Conservation (phyloP, 2,888 invertebrate genomes). For the Hoplodrina ambigua region DNA sequence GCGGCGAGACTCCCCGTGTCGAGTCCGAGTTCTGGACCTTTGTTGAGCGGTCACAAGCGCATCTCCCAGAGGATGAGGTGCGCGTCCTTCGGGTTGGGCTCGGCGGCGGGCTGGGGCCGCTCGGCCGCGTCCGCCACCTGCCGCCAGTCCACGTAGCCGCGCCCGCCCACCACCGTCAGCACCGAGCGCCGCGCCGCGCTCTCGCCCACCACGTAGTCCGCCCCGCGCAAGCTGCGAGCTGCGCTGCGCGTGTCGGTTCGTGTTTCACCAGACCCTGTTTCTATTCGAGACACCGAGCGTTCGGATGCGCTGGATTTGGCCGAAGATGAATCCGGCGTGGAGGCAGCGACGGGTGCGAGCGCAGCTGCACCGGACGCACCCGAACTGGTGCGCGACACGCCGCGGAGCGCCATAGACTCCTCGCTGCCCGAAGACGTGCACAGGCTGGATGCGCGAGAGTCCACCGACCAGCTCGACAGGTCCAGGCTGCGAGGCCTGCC, state of each 20-base stretch:
- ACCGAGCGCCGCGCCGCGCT: slow-evolving; percentile 93
- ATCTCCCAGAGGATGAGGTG: slow-evolving; percentile 97
- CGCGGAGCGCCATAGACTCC: slow-evolving; percentile 94
- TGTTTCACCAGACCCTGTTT: slow-evolving; percentile 71
- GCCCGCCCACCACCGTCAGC: slow-evolving; percentile 96
- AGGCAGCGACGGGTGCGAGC: slow-evolving; percentile 89
- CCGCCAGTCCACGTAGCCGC: slow-evolving; percentile 96
- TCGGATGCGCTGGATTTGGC: slow-evolving; percentile 83
- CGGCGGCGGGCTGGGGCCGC: slow-evolving; percentile 89
- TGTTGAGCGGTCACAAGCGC: slow-evolving; percentile 80
- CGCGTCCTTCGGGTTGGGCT: slow-evolving; percentile 95
- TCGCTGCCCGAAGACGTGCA: slow-evolving; percentile 97
- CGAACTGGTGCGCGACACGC: slow-evolving; percentile 94
- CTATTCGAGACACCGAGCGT: slow-evolving; percentile 81
- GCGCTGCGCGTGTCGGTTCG: slow-evolving; percentile 79
- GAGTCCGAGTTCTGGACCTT: neutral
- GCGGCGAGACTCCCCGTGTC: slow-evolving; percentile 27
- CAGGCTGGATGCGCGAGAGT: slow-evolving; percentile 94
- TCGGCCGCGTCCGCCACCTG: slow-evolving; percentile 92
- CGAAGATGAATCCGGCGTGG: slow-evolving; percentile 84
- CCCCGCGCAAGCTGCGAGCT: slow-evolving; percentile 82
- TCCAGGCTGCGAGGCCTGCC: slow-evolving; percentile 95
- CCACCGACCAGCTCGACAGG: slow-evolving; percentile 96
- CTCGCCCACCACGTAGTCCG: slow-evolving; percentile 83
- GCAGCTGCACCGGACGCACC: slow-evolving; percentile 92